phyloP scores from a whole-genome alignment of 35 echinoderm and acorn worm genomes.

The Lytechinus variegatus region DNA sequence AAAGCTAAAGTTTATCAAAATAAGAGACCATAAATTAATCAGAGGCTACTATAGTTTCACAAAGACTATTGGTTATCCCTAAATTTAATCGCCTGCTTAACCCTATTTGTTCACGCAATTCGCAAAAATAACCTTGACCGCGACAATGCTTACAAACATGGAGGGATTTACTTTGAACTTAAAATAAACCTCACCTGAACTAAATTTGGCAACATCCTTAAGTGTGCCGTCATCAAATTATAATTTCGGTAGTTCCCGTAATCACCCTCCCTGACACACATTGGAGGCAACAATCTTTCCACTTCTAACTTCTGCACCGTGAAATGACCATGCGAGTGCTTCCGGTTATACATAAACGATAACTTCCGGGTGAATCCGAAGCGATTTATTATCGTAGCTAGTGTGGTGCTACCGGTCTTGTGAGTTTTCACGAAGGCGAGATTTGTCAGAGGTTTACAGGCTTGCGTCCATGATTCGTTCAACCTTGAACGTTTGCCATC shows the following conservation, averaged over 20 bases:
- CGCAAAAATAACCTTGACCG: too few species aligned
- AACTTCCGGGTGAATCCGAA: constrained; percentile 48
- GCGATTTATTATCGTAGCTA: constrained; percentile 52
- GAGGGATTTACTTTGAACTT: too few species aligned
- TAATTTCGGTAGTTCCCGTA: constrained; percentile 1
- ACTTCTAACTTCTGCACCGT: background rate
- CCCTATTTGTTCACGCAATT: too few species aligned
- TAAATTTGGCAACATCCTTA: background rate
- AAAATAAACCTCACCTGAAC: background rate
- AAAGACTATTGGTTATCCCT: too few species aligned
- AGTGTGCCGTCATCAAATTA: background rate
- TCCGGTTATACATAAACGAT: constrained; percentile 49
- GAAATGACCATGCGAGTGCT: background rate
- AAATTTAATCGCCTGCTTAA: too few species aligned
- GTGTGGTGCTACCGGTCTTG: constrained; percentile 67
- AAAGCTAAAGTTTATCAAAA: too few species aligned
- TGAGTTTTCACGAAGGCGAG: constrained; percentile 69
- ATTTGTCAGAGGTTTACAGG: background rate
- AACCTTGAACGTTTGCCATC: too few species aligned
- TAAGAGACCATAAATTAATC: too few species aligned
- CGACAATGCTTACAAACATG: too few species aligned
- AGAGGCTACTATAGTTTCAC: too few species aligned
- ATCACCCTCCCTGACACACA: background rate
- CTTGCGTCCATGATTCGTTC: background rate
- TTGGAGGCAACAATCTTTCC: background rate